phyloP scores from a whole-genome alignment of 2,113 vertebrate species.

The Rhabdornis inornatus region DNA sequence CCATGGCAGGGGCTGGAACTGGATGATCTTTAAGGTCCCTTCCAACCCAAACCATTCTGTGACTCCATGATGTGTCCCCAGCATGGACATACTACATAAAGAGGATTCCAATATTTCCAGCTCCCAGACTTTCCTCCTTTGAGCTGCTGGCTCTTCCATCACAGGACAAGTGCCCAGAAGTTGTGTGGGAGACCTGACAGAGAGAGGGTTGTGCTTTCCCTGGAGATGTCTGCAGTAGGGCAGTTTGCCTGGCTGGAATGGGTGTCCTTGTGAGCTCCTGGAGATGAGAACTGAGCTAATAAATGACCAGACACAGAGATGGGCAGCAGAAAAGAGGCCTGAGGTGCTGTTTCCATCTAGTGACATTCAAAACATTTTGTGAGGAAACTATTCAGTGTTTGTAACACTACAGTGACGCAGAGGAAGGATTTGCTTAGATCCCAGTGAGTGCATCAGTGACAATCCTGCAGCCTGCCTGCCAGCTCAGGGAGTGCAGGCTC shows the following conservation, averaged over 20 bases:
- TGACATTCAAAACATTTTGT: background rate
- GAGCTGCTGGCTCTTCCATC: background rate
- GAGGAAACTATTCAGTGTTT: background rate
- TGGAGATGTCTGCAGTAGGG: background rate
- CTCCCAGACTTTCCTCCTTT: background rate
- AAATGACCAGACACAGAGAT: background rate
- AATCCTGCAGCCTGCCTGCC: background rate
- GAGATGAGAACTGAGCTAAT: background rate
- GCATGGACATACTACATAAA: accelerated
- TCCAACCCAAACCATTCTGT: background rate
- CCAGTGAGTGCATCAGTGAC: background rate
- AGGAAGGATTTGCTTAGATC: background rate
- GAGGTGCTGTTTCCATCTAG: background rate
- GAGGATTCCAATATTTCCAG: background rate
- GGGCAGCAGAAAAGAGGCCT: background rate
- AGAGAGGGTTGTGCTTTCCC: background rate
- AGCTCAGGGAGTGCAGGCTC: background rate
- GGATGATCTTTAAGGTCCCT: background rate
- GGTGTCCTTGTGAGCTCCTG: background rate
- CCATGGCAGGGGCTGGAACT: background rate
- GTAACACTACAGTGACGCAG: background rate
- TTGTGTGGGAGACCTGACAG: background rate
- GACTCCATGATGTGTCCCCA: background rate
- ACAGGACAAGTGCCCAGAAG: accelerated
- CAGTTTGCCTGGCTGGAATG: background rate